These are phyloP conservation scores for Phengaris alcon DNA, from an alignment of 2,888 invertebrate species.

Conservation along the genomic window DNA sequence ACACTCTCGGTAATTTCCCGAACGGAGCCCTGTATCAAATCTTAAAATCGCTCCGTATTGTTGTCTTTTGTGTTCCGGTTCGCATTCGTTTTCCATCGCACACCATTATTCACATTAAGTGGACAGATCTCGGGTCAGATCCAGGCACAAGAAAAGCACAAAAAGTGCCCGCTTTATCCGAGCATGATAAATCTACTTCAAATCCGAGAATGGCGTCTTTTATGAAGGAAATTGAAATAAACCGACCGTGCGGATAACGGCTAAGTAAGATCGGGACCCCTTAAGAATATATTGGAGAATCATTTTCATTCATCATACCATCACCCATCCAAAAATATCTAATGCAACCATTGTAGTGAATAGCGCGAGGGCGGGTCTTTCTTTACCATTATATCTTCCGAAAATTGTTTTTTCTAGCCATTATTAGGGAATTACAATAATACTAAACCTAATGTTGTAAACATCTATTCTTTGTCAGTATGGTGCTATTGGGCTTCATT, in stretches of 20 bases:
- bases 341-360: conserved; percentile 29
- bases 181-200: conserved; percentile 80
- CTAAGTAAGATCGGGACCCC: conserved; percentile 78
- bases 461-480: too few species aligned
- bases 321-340: conserved; percentile 33
- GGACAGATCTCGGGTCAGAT: conserved; percentile 80
- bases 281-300: conserved; percentile 75
- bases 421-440: background rate
- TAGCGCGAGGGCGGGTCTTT: background rate
- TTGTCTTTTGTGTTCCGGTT: conserved; percentile 75
- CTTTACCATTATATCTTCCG: background rate
- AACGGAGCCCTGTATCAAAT: conserved; percentile 67
- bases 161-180: conserved; percentile 80
- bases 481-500: too few species aligned
- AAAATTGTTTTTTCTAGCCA: background rate
- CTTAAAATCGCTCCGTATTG: conserved; percentile 75
- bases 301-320: conserved; percentile 69
- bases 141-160: conserved; percentile 79
- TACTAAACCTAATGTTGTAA: background rate
- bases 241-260: conserved; percentile 79
- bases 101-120: conserved; percentile 80
- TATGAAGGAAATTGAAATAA: conserved; percentile 81
- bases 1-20: conserved; percentile 49
- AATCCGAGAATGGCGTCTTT: conserved; percentile 80
- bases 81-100: conserved; percentile 79